Percentiles rank a stretch among this genome's conserved stretches.
Evolutionary conservation across 2,797 vertebrate genomes (phyloP).

Genomic region (Heteromormyrus szaboi): DNA sequence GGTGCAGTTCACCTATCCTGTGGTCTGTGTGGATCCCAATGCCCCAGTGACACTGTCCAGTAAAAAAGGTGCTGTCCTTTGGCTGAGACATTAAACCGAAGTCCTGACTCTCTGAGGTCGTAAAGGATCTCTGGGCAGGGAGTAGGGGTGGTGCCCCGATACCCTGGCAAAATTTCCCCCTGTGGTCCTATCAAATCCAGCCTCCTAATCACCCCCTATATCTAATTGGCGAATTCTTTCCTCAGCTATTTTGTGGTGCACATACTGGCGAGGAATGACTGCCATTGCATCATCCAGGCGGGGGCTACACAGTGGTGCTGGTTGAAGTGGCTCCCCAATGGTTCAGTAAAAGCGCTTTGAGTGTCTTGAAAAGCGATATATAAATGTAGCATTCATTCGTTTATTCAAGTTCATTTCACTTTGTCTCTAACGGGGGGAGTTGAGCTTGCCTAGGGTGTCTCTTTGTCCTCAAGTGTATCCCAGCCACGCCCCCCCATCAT

Average conservation of each 20-base stretch:
- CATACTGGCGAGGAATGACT: neutral
- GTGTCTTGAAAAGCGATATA: neutral
- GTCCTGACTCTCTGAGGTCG: neutral
- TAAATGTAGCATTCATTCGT: neutral
- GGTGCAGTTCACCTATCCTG: neutral
- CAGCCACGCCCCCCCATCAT: constrained; percentile 6
- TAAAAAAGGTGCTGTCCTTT: neutral
- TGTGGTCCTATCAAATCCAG: neutral
- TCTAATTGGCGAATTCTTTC: neutral
- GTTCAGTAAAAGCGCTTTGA: neutral
- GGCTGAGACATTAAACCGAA: neutral
- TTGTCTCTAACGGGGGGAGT: neutral
- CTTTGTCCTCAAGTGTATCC: neutral
- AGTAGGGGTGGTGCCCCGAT: neutral
- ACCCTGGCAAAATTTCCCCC: neutral
- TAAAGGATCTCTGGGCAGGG: neutral
- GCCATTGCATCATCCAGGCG: neutral
- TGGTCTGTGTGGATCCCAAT: neutral
- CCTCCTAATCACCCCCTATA: neutral
- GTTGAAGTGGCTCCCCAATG: neutral
- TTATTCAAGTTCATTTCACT: neutral
- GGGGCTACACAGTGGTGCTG: neutral
- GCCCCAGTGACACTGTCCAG: neutral
- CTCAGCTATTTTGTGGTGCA: neutral
- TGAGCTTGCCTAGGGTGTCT: neutral